phyloP scores from a whole-genome alignment of 2,797 vertebrate genomes.

The Enteromius mattozi region DNA sequence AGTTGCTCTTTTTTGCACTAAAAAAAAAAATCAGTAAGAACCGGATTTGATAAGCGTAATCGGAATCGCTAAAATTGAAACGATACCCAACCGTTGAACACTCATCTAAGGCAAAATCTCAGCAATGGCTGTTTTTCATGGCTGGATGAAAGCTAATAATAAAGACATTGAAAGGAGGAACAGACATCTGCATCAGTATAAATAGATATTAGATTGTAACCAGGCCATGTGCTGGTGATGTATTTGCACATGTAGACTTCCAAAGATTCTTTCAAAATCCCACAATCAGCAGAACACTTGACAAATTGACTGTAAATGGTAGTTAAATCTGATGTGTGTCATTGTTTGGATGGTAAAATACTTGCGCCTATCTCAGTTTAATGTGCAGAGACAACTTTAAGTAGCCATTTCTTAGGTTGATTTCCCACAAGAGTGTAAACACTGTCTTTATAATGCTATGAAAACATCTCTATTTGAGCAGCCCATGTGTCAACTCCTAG shows the following conservation, averaged over 20 bases:
- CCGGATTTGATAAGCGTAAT: too few species aligned
- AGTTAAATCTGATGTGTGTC: constrained; percentile 4
- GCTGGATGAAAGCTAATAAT: constrained; percentile 16
- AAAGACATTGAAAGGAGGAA: constrained; percentile 8
- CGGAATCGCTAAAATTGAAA: too few species aligned
- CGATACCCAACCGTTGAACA: neutral
- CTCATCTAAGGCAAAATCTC: neutral
- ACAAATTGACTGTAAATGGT: constrained; percentile 5
- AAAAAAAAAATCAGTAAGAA: too few species aligned
- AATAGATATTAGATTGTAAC: constrained; percentile 24
- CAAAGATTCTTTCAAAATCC: neutral
- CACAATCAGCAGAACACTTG: constrained; percentile 11
- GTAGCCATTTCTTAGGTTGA: neutral
- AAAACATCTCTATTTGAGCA: neutral
- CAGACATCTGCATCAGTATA: constrained; percentile 37
- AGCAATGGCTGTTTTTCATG: constrained; percentile 14
- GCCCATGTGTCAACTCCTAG: neutral
- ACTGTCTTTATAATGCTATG: neutral
- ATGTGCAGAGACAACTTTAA: constrained; percentile 5
- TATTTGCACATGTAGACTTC: constrained; percentile 20
- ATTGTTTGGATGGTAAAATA: constrained; percentile 6
- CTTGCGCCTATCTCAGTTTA: neutral
- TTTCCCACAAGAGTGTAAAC: constrained; percentile 22
- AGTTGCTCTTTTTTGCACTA: too few species aligned
- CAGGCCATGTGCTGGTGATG: constrained; percentile 10